Evolutionary conservation across 2,113 vertebrate genomes (phyloP).

Genomic region (Protobothrops flavoviridis): DNA sequence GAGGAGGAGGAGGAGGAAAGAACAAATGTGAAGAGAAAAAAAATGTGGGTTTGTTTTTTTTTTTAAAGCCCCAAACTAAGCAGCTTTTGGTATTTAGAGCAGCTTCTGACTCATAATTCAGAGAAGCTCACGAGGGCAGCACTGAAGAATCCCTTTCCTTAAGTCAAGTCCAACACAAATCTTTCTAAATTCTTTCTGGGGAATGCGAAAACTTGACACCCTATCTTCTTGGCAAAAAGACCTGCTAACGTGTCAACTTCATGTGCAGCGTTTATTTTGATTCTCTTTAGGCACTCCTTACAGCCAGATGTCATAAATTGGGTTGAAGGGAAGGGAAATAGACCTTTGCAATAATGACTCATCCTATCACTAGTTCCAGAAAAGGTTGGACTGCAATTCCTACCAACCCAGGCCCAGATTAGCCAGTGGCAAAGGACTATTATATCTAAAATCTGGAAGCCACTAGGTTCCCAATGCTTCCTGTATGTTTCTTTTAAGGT

Average conservation of each 20-base stretch:
- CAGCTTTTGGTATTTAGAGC: background rate
- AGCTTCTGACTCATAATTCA: background rate
- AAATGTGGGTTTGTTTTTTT: background rate
- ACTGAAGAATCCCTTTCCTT: background rate
- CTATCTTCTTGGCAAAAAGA: conserved; percentile 20
- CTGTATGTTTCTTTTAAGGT: no score
- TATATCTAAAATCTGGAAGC: background rate
- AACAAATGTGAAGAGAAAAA: background rate
- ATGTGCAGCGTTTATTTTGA: background rate
- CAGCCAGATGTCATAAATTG: background rate
- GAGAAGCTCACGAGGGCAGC: background rate
- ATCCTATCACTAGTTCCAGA: background rate
- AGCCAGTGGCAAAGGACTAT: background rate
- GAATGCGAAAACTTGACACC: conserved; percentile 28
- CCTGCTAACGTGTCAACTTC: background rate
- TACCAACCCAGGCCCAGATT: background rate
- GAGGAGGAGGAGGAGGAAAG: background rate
- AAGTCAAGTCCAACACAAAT: background rate
- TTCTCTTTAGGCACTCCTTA: background rate
- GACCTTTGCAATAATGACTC: background rate
- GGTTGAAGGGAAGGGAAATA: background rate
- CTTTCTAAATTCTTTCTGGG: background rate
- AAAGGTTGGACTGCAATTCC: background rate
- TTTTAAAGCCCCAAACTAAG: background rate
- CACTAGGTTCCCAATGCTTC: no score